phyloP scores from a whole-genome alignment of 2,888 invertebrate species.

The Caenorhabditis sp. region DNA sequence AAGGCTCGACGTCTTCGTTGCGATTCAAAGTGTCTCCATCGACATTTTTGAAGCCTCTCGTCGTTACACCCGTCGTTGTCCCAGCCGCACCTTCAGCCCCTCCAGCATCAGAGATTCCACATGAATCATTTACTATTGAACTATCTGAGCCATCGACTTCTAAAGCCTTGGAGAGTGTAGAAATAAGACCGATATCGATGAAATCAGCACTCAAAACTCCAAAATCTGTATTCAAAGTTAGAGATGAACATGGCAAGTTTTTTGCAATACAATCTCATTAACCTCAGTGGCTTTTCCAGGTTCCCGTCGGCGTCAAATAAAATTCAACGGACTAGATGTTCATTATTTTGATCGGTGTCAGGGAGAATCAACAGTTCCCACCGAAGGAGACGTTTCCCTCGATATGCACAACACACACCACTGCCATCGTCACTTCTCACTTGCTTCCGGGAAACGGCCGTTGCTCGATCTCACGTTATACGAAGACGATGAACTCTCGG shows the following conservation, averaged over 20 bases:
- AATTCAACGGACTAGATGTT: slow-evolving; percentile 47
- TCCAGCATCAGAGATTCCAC: neutral
- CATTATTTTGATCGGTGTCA: slow-evolving; percentile 62
- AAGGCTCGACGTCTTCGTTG: slow-evolving; percentile 39
- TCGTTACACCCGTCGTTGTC: neutral
- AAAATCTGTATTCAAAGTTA: neutral
- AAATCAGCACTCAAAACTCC: slow-evolving; percentile 35
- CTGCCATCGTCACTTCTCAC: slow-evolving; percentile 44
- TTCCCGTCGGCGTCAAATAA: slow-evolving; percentile 12
- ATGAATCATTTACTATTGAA: neutral
- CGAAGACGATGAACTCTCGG: slow-evolving; percentile 46
- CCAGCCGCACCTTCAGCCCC: neutral
- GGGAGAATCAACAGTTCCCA: slow-evolving; percentile 54
- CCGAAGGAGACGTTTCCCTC: slow-evolving; percentile 53
- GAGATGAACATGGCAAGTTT: slow-evolving; percentile 4
- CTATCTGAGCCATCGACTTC: slow-evolving; percentile 41
- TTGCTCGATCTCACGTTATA: slow-evolving; percentile 31
- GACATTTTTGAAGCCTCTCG: slow-evolving; percentile 19
- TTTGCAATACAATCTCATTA: neutral
- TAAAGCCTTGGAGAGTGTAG: neutral
- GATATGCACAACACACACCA: slow-evolving; percentile 60
- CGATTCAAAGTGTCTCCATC: slow-evolving; percentile 63
- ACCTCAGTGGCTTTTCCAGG: neutral
- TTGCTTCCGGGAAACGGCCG: slow-evolving; percentile 44
- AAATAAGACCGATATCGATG: neutral